These are phyloP conservation scores for Brachypteracias leptosomus DNA, from an alignment of 2,113 vertebrate genomes.

Conservation along the genomic window DNA sequence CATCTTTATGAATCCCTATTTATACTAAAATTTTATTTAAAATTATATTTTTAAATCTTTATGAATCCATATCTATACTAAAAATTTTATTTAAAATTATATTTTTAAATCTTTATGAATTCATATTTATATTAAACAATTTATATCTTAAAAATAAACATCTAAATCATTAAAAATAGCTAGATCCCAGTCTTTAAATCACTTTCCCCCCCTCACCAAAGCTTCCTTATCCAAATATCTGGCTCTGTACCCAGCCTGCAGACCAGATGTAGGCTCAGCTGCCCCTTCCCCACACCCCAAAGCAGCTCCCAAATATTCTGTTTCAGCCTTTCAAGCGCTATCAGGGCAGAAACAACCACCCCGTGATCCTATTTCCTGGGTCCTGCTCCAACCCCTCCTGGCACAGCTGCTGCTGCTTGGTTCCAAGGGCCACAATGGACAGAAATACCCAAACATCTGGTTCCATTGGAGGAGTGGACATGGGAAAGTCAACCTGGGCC, in stretches of 20 bases:
- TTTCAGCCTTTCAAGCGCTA: not conserved
- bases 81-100: no score
- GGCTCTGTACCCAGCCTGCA: not conserved
- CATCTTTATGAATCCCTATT: no score
- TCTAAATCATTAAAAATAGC: not conserved
- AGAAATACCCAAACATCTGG: not conserved
- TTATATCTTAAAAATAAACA: no score
- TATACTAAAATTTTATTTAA: no score
- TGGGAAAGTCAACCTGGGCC: not conserved
- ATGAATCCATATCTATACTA: no score
- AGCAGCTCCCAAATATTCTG: not conserved
- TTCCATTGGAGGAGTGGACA: not conserved
- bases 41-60: no score
- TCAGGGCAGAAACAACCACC: not conserved
- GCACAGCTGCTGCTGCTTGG: not conserved
- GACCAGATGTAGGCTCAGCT: not conserved
- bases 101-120: no score
- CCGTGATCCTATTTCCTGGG: not conserved
- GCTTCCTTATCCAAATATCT: not conserved
- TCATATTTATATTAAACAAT: no score
- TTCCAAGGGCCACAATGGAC: not conserved
- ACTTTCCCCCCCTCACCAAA: not conserved
- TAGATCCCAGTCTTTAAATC: not conserved
- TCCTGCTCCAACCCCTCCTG: not conserved
- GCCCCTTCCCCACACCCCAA: not conserved